These are phyloP conservation scores for Pterostichus niger DNA, from an alignment of 2,888 invertebrate genomes.

Conservation along the genomic window DNA sequence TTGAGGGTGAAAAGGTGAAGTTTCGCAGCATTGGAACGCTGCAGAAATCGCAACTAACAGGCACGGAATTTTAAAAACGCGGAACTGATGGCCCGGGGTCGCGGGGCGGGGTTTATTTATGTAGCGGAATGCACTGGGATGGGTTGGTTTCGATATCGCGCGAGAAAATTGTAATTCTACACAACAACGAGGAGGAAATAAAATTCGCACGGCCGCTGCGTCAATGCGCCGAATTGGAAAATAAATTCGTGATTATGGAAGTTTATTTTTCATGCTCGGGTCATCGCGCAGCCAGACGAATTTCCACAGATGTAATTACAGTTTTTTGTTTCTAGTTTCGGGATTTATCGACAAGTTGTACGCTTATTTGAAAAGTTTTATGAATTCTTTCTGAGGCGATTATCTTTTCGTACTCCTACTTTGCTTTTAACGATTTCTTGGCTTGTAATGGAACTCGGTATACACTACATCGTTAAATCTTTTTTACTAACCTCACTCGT, in stretches of 20 bases:
- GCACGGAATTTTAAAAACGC: conserved; percentile 58
- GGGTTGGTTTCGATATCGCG: conserved; percentile 28
- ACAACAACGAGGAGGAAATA: conserved; percentile 55
- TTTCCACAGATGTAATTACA: conserved; percentile 33
- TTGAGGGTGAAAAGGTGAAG: conserved; percentile 18
- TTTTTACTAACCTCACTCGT: no score
- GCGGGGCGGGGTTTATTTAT: conserved; percentile 52
- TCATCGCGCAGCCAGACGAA: neutral
- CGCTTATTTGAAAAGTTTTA: conserved; percentile 31
- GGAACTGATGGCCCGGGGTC: conserved; percentile 28
- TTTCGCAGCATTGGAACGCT: neutral
- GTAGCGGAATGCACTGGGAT: conserved; percentile 56
- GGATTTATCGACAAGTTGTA: conserved; percentile 2
- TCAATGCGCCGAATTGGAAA: conserved; percentile 31
- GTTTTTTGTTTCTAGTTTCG: conserved; percentile 8
- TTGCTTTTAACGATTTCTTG: neutral
- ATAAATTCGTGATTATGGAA: conserved; percentile 55
- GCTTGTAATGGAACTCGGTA: no score
- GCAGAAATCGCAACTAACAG: conserved; percentile 17
- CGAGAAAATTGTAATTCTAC: conserved; percentile 58
- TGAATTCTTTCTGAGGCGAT: conserved; percentile 1
- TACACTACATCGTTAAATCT: no score
- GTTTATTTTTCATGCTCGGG: conserved; percentile 43
- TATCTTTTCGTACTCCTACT: neutral
- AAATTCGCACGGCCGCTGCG: conserved; percentile 34